These are phyloP conservation scores for Brachylomia viminalis DNA, from an alignment of 2,888 invertebrate genomes.

Conservation along the genomic window DNA sequence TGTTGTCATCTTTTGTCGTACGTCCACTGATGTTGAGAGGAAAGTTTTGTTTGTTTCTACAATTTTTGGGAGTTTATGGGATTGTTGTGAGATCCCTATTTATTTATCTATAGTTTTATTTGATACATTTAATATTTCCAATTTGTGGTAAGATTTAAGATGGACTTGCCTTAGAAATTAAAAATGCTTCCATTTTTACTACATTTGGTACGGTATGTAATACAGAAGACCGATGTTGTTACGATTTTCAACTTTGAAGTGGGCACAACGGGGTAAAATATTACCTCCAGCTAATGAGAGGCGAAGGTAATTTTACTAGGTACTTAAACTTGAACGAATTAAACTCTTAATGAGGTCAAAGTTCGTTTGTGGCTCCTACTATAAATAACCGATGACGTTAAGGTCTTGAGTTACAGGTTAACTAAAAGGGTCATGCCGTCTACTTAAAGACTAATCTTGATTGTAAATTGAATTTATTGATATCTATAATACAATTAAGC, in stretches of 20 bases:
- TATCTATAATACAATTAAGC: constrained; percentile 24
- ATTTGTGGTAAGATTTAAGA: background rate
- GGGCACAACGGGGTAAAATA: constrained; percentile 13
- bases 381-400: constrained; percentile 30
- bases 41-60: constrained; percentile 31
- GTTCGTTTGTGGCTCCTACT: constrained; percentile 5
- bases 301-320: constrained; percentile 1
- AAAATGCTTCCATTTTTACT: background rate
- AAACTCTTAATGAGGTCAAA: constrained; percentile 29
- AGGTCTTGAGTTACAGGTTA: constrained; percentile 26
- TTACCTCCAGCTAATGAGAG: constrained; percentile 4
- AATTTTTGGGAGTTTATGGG: constrained; percentile 17
- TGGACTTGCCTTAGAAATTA: background rate
- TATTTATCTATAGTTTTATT: background rate
- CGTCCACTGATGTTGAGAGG: background rate
- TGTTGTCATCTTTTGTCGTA: constrained; percentile 29
- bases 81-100: background rate
- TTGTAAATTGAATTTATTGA: constrained; percentile 36
- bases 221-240: background rate
- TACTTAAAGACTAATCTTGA: constrained; percentile 27
- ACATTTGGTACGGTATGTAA: no score
- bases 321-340: constrained; percentile 29
- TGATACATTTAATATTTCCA: background rate
- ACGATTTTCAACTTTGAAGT: background rate
- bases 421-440: constrained; percentile 22